Conservation (phyloP, 2,113 vertebrate species). For the Lasiurus borealis region DNA sequence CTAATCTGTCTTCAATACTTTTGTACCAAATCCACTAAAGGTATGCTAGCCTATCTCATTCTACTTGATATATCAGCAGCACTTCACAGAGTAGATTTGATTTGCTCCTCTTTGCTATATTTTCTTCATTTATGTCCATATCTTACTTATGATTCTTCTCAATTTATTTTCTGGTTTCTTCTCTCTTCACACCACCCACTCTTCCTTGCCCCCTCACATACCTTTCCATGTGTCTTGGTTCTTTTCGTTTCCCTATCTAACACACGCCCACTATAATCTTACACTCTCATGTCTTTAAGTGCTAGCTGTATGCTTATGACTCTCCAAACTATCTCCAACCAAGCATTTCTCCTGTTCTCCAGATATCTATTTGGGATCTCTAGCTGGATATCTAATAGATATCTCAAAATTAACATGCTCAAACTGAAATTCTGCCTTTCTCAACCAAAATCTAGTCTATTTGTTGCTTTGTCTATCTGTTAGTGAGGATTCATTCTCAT, state of each 20-base stretch:
- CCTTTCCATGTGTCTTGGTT: not conserved
- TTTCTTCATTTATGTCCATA: not conserved
- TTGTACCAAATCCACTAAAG: not conserved
- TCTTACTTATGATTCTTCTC: not conserved
- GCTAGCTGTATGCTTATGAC: not conserved
- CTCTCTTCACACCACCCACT: not conserved
- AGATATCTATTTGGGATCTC: not conserved
- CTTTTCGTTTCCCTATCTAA: not conserved
- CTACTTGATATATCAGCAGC: not conserved
- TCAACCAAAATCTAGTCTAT: not conserved
- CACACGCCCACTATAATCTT: not conserved
- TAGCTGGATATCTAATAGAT: not conserved
- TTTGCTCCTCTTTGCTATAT: not conserved
- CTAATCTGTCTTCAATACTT: not conserved
- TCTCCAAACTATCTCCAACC: not conserved
- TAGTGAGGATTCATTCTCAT: not conserved
- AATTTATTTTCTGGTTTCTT: not conserved
- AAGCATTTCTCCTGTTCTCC: not conserved
- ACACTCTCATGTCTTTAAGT: not conserved
- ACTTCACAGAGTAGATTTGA: slow-evolving; percentile 5
- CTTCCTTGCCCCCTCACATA: not conserved
- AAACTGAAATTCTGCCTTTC: not conserved
- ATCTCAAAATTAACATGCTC: not conserved
- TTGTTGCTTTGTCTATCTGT: not conserved
- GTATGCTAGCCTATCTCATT: not conserved